A percentile compares a stretch with the other conserved stretches of the same genome.
Conservation (phyloP, 30 jellyfish, hydroid and myxozoan species). For the Sanderia malayensis region DNA sequence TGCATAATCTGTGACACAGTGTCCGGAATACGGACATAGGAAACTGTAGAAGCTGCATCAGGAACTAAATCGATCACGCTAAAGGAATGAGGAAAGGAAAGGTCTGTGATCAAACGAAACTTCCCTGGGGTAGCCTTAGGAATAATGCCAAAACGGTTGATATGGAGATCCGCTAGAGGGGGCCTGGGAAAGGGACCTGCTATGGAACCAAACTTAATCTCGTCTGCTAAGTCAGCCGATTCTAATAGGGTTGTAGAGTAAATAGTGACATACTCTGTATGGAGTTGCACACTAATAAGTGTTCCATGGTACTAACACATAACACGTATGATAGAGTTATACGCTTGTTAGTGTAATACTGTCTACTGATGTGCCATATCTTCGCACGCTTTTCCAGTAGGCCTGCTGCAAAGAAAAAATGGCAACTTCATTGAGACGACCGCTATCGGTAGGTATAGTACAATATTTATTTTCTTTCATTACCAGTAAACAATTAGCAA, state of each 20-base stretch:
- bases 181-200: too few species aligned
- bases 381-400: slow-evolving; percentile 1
- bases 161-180: too few species aligned
- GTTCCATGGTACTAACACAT: neutral
- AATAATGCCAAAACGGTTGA: too few species aligned
- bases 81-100: slow-evolving; percentile 45
- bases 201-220: slow-evolving; percentile 28
- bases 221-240: slow-evolving; percentile 28
- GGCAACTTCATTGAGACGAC: slow-evolving; percentile 1
- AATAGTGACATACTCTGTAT: neutral
- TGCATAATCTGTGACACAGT: neutral
- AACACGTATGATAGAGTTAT: neutral
- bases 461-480: neutral
- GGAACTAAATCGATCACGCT: slow-evolving; percentile 46
- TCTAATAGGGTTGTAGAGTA: neutral
- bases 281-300: neutral
- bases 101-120: too few species aligned
- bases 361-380: neutral
- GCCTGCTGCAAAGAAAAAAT: neutral
- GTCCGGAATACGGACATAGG: neutral
- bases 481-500: neutral
- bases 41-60: slow-evolving; percentile 10
- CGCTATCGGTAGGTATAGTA: neutral
- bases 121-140: too few species aligned
- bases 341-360: neutral